Evolutionary conservation across 1,140 invertebrate species (phyloP).

Genomic region (Pinna nobilis): DNA sequence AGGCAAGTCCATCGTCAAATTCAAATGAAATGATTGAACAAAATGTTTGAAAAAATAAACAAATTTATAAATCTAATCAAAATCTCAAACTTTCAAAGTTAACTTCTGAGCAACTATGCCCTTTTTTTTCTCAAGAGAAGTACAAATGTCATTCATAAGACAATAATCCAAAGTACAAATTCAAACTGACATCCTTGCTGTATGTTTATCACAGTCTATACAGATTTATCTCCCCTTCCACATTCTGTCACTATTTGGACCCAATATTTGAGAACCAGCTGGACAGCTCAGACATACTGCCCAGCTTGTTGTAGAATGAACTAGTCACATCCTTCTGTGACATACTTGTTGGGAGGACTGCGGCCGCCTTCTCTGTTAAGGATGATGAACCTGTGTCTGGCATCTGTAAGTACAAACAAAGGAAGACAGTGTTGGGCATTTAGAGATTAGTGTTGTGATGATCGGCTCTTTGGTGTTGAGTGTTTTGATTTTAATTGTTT

Average conservation of each 20-base stretch:
- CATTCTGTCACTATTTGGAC: conserved; percentile 42
- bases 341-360: conserved; percentile 54
- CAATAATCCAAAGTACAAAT: too few relatives aligned
- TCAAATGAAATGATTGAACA: too few relatives aligned
- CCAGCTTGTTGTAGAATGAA: conserved; percentile 67
- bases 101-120: too few relatives aligned
- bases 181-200: too few relatives aligned
- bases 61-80: too few relatives aligned
- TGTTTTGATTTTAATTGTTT: background rate
- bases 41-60: too few relatives aligned
- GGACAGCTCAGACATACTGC: conserved; percentile 56
- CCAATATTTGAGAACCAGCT: conserved; percentile 67
- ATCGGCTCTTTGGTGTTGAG: background rate
- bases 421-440: background rate
- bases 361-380: conserved; percentile 60
- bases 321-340: conserved; percentile 53
- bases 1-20: too few relatives aligned
- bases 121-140: too few relatives aligned
- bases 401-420: conserved; percentile 20
- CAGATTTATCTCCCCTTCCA: too few relatives aligned
- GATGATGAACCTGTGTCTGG: conserved; percentile 31
- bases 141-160: too few relatives aligned
- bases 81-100: too few relatives aligned
- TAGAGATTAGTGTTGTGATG: background rate
- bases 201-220: too few relatives aligned